Conservation (phyloP, 2,113 vertebrate genomes). For the Mugil cephalus region DNA sequence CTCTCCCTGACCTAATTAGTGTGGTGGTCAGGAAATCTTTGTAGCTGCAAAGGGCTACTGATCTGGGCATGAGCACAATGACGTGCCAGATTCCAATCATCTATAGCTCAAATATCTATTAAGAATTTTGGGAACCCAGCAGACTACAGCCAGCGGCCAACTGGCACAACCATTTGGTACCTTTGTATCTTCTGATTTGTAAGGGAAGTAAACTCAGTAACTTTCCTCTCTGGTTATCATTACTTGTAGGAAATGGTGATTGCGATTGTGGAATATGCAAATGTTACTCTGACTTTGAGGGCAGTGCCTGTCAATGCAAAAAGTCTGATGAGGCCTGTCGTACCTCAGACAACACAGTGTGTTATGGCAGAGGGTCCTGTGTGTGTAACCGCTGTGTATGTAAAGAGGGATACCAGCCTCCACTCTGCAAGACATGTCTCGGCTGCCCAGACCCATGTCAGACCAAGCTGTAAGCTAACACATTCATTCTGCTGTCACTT, state of each 20-base stretch:
- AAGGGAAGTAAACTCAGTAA: no score
- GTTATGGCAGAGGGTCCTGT: conserved; percentile 88
- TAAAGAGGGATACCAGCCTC: conserved; percentile 78
- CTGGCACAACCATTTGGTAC: no score
- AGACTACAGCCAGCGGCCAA: no score
- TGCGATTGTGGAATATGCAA: conserved; percentile 89
- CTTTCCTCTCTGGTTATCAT: background rate
- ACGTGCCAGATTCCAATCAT: no score
- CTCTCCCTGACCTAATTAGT: no score
- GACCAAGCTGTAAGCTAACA: conserved; percentile 79
- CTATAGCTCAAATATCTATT: no score
- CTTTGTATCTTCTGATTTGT: no score
- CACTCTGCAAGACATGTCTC: conserved; percentile 82
- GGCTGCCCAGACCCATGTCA: conserved; percentile 83
- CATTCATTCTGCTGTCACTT: no score
- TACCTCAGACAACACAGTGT: conserved; percentile 35
- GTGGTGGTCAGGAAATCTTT: no score
- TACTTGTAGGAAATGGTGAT: conserved; percentile 76
- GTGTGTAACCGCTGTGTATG: conserved; percentile 90
- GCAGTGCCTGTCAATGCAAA: conserved; percentile 90
- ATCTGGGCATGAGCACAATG: no score
- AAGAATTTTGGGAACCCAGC: no score
- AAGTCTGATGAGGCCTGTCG: conserved; percentile 74
- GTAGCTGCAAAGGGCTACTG: no score
- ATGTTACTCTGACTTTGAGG: conserved; percentile 75